Percentiles rank a stretch among this genome's conserved stretches.
phyloP scores from a whole-genome alignment of 2,888 invertebrate species.

The Agapetus fuscipes region DNA sequence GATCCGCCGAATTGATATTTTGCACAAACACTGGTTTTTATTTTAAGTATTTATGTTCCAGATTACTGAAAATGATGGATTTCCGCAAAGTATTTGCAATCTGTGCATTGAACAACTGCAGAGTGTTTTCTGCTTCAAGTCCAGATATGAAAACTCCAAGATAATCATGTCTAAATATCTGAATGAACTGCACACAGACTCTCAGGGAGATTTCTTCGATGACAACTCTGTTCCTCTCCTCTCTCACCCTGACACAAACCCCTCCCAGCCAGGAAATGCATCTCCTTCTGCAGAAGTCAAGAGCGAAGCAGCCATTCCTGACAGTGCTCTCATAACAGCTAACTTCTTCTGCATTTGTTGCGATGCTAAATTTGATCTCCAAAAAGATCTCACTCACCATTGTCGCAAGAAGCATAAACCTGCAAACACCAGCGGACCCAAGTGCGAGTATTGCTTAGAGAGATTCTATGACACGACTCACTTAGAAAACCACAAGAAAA shows the following conservation, averaged over 20 bases:
- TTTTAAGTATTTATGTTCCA: no score
- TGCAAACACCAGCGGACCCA: background rate
- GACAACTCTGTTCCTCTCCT: no score
- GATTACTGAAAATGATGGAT: no score
- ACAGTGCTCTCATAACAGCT: no score
- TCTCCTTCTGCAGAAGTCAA: background rate
- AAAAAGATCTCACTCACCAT: background rate
- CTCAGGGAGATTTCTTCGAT: no score
- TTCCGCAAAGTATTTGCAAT: background rate
- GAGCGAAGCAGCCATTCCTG: background rate
- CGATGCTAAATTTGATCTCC: background rate
- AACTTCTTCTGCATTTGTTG: background rate
- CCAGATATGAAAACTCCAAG: background rate
- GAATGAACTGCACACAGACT: background rate
- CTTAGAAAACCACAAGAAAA: background rate
- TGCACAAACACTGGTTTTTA: no score
- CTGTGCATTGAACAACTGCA: background rate
- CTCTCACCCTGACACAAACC: background rate
- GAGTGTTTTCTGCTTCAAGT: background rate
- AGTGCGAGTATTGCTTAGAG: background rate
- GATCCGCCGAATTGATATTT: no score
- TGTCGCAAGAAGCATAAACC: background rate
- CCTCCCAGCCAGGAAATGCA: no score
- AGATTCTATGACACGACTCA: background rate
- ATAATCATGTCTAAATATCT: background rate